These are phyloP conservation scores for Drosophila helvetica DNA, from an alignment of 2,888 invertebrate genomes.

Conservation along the genomic window DNA sequence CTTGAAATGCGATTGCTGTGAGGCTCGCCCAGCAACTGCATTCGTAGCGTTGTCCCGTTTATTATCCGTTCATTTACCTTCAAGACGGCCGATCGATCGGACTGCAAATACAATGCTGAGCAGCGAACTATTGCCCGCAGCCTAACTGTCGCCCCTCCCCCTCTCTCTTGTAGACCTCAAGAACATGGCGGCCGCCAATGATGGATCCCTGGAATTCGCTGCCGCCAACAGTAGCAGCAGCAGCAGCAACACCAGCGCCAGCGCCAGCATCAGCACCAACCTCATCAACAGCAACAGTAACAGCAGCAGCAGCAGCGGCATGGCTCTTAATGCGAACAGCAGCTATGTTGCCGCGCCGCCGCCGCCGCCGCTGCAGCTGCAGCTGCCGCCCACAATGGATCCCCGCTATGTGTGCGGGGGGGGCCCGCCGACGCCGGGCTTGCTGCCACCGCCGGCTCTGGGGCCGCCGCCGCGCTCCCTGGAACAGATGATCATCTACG, in stretches of 20 bases:
- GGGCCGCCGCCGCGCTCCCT: constrained; percentile 79
- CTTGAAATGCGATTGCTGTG: constrained; percentile 14
- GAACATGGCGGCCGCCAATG: constrained; percentile 83
- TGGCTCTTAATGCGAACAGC: constrained; percentile 15
- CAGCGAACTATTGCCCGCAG: not conserved
- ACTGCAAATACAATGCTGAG: too few species aligned
- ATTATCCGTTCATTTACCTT: not conserved
- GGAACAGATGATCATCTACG: constrained; percentile 82
- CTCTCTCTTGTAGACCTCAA: constrained; percentile 81
- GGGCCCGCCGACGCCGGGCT: constrained; percentile 32
- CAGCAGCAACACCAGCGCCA: constrained; percentile 26
- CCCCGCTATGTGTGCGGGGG: constrained; percentile 59
- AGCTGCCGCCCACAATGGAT: constrained; percentile 50
- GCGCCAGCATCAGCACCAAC: constrained; percentile 40
- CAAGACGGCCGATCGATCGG: not conserved
- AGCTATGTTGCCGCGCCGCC: constrained; percentile 33
- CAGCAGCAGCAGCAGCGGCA: constrained; percentile 43
- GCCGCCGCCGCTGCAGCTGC: constrained; percentile 29
- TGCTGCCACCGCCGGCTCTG: constrained; percentile 56
- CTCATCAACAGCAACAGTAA: constrained; percentile 42
- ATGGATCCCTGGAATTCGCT: constrained; percentile 80
- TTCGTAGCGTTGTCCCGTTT: constrained; percentile 3
- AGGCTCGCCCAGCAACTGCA: not conserved
- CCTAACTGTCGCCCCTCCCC: constrained; percentile 34
- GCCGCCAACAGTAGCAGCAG: constrained; percentile 58